Evolutionary conservation across 2,888 invertebrate species (phyloP), one percentile per base, ranked within the genome.

Genomic region (Dasysyrphus tricinctus): DNA sequence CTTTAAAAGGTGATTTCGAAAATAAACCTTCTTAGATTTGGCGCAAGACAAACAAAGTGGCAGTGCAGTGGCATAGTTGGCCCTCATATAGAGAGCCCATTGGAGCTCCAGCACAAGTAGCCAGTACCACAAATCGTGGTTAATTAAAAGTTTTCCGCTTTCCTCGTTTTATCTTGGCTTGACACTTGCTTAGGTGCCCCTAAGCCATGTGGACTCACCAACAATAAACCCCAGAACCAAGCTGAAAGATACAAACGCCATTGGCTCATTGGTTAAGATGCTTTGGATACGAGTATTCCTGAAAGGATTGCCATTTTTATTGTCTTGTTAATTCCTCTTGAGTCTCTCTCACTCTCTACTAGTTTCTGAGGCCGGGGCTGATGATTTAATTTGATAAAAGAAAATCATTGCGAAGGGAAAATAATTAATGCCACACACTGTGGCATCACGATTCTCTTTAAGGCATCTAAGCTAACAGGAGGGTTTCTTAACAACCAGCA

Each of bases 341-440:
- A 24, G 11, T 16, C 16, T 54, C 54, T n/a, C 54, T 54, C 7
- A 7, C 29, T 14, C 16, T 16, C 34, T 63, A 51, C n/a, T n/a
- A 54, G 51, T n/a, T 39, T 67, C 16, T n/a, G 44, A 47, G 47
- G 14, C 69, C 12, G 34, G 47, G 65, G 14, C 81, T 78, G 86
- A 86, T 86, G 86, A 82, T 86, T 86, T 72, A 73, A 82, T 86
- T 86, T 79, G 86, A 86, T 86, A 86, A 86, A 72, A 24, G 14
- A n/a, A 73, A 85, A 80, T 79, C 84, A 39, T 77, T 67, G 56
- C 73, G 59, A 81, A 75, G 75, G 81, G 70, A 79, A 70, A 72
- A 61, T 67, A 86, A 86, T 86, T 81, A 86, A 86, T 79, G 86
- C 86, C 86, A 86, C 86, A 86, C 86, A 82, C 70, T 81, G 85